phyloP scores from a whole-genome alignment of 1,140 invertebrate genomes.

The Cyphomyrmex costatus region DNA sequence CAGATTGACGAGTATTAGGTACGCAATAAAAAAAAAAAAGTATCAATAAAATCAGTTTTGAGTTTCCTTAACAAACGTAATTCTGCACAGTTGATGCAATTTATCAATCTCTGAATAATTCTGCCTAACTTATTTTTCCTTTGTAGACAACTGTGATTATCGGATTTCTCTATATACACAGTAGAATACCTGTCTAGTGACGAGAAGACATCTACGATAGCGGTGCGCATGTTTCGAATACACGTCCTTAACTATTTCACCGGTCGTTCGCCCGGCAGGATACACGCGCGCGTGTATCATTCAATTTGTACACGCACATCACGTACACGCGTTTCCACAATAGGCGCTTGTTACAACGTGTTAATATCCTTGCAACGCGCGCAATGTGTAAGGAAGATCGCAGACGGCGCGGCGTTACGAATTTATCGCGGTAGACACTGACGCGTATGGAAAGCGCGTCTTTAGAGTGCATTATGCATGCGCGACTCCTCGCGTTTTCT shows the following conservation, averaged over 20 bases:
- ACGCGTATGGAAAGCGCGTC: constrained; percentile 14
- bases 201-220: constrained; percentile 6
- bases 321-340: constrained; percentile 56
- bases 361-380: constrained; percentile 54
- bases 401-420: constrained; percentile 32
- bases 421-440: constrained; percentile 25
- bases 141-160: neutral
- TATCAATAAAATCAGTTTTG: neutral
- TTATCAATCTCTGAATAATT: neutral
- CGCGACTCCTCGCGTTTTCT: constrained; percentile 23
- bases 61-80: neutral
- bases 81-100: neutral
- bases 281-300: constrained; percentile 34
- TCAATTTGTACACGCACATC: constrained; percentile 62
- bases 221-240: constrained; percentile 24
- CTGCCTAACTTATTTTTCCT: neutral
- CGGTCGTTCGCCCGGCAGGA: neutral
- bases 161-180: neutral
- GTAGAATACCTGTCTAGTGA: neutral
- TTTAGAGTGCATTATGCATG: constrained; percentile 42
- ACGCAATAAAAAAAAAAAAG: neutral
- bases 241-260: constrained; percentile 32
- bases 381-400: constrained; percentile 47
- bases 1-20: neutral
- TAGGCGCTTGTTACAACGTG: constrained; percentile 58